These are phyloP conservation scores for chimpanzee (Pan troglodytes) DNA, from an alignment of 2,113 vertebrate species.

Conservation along the genomic window DNA sequence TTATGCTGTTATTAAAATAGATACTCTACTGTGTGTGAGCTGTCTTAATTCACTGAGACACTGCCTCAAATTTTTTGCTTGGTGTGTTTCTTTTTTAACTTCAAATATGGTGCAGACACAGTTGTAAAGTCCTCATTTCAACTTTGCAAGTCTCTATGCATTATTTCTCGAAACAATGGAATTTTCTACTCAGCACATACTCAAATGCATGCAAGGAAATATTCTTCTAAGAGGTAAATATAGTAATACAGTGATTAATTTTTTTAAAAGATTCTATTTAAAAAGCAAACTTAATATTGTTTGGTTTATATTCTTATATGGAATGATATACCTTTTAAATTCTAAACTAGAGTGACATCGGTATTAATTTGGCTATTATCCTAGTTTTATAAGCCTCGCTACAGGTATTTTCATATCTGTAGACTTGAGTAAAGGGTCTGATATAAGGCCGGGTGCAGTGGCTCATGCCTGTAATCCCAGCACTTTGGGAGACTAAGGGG, in stretches of 20 bases:
- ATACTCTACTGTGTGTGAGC: not conserved
- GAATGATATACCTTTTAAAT: not conserved
- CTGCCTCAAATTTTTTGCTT: not conserved
- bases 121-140: not conserved
- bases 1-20: not conserved
- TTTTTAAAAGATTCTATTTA: not conserved
- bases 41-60: not conserved
- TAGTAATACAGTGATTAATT: not conserved
- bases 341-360: not conserved
- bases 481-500: too few relatives aligned
- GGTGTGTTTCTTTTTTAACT: not conserved
- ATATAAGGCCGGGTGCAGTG: not conserved
- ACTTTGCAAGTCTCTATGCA: constrained; percentile 16
- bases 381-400: not conserved
- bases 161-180: constrained; percentile 19
- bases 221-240: constrained; percentile 9
- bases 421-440: not conserved
- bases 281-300: constrained; percentile 23
- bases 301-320: not conserved
- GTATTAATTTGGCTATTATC: not conserved
- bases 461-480: too few relatives aligned
- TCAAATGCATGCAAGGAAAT: constrained; percentile 13
- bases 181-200: not conserved
- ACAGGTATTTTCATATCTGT: not conserved
- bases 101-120: not conserved